Evolutionary conservation across 2,113 vertebrate genomes (phyloP).

Genomic region (Odobenus rosmarus): DNA sequence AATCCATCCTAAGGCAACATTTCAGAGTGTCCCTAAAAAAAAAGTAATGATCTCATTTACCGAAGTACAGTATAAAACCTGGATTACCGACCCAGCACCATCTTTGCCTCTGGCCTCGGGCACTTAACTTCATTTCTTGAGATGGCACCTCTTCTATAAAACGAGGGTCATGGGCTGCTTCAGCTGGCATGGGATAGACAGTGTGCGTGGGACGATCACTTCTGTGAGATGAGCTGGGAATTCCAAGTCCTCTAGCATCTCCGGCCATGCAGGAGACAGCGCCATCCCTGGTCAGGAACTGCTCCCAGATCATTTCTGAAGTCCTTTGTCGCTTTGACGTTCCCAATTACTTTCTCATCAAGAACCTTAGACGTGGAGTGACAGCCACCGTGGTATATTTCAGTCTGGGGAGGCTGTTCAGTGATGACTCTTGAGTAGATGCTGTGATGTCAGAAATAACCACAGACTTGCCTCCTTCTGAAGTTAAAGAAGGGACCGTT

Average conservation of each 20-base stretch:
- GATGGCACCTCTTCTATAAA: not conserved
- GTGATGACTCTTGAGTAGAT: not conserved
- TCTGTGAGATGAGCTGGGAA: not conserved
- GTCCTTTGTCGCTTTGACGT: not conserved
- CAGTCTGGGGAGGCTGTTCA: not conserved
- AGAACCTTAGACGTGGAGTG: not conserved
- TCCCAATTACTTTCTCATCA: not conserved
- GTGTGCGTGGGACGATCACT: not conserved
- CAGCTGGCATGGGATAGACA: not conserved
- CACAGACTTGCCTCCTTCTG: not conserved
- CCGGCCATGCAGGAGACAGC: not conserved
- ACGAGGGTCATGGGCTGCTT: not conserved
- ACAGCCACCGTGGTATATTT: not conserved
- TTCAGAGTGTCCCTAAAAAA: not conserved
- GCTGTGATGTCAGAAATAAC: not conserved
- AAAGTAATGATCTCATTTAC: not conserved
- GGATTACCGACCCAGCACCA: not conserved
- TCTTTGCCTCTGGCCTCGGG: not conserved
- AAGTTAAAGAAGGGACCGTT: not conserved
- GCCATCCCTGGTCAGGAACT: not conserved
- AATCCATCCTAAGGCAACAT: not conserved
- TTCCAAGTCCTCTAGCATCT: not conserved
- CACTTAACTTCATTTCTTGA: constrained; percentile 23
- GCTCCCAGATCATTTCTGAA: not conserved
- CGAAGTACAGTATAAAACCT: not conserved